A percentile compares a stretch with the other conserved stretches of the same genome.
Conservation (phyloP, 2,888 invertebrate genomes). For the Neria commutata region DNA sequence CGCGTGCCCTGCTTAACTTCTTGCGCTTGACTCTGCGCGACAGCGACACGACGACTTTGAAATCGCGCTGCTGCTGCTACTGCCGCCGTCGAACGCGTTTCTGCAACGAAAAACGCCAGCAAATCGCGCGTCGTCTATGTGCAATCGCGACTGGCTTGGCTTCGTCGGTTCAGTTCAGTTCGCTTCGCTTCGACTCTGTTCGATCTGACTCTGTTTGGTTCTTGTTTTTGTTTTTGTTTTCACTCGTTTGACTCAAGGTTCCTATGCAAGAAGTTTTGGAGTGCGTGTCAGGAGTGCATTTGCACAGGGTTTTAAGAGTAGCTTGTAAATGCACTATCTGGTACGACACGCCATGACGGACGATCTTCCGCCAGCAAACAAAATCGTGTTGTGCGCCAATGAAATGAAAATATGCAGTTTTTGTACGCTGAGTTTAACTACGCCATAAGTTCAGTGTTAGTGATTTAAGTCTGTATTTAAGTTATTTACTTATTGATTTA, state of each 20-base stretch:
- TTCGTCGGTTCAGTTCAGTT: too few relatives aligned
- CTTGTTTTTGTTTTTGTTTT: constrained; percentile 1
- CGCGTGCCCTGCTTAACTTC: too few relatives aligned
- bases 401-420: constrained; percentile 54
- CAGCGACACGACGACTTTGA: too few relatives aligned
- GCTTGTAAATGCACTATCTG: constrained; percentile 99
- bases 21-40: too few relatives aligned
- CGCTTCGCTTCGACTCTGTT: neutral
- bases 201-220: constrained; percentile 3
- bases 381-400: constrained; percentile 7
- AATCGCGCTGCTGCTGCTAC: too few relatives aligned
- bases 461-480: constrained; percentile 18
- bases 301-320: constrained; percentile 73
- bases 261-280: constrained; percentile 69
- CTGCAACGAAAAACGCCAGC: too few relatives aligned
- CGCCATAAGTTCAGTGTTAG: constrained; percentile 31
- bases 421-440: constrained; percentile 28
- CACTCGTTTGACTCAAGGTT: neutral
- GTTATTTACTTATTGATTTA: neutral
- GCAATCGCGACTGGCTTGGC: too few relatives aligned
- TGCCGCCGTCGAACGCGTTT: too few relatives aligned
- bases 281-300: constrained; percentile 99
- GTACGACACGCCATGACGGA: constrained; percentile 91
- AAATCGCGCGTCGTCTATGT: too few relatives aligned
- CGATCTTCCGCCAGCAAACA: constrained; percentile 53